These are phyloP conservation scores for Mycteria americana DNA, from an alignment of 2,797 vertebrate species.

Conservation along the genomic window DNA sequence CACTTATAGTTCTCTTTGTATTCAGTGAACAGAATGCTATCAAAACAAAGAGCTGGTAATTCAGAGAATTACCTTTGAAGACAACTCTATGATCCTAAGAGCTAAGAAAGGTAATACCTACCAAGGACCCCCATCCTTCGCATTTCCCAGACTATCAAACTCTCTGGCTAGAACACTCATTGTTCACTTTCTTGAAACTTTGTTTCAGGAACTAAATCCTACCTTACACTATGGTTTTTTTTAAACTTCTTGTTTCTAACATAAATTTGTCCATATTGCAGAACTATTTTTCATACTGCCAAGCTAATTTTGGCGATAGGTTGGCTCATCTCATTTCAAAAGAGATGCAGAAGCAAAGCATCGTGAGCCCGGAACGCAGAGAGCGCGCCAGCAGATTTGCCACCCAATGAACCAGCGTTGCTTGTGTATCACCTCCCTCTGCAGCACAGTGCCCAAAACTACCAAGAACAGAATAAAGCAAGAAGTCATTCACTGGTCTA, in stretches of 20 bases:
- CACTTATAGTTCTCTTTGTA: not conserved
- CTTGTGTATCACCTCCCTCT: not conserved
- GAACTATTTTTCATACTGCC: not conserved
- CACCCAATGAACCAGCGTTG: not conserved
- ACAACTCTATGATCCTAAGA: not conserved
- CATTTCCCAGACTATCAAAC: not conserved
- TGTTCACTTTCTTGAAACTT: not conserved
- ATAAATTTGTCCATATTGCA: not conserved
- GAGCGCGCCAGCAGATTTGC: not conserved
- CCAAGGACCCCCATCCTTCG: not conserved
- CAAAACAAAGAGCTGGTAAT: not conserved
- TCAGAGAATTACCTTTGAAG: not conserved
- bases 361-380: rapidly evolving
- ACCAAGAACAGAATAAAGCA: not conserved
- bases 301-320: not conserved
- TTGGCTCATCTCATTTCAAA: not conserved
- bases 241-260: not conserved
- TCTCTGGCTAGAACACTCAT: not conserved
- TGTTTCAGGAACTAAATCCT: not conserved
- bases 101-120: not conserved
- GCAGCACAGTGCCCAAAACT: not conserved
- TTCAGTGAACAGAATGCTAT: not conserved
- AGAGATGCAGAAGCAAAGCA: not conserved
- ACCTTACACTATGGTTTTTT: not conserved
- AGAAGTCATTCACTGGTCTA: not conserved